Percentiles rank a stretch among this genome's conserved stretches.
Evolutionary conservation across 2,113 vertebrate species (phyloP).

Genomic region (Saimiri boliviensis): DNA sequence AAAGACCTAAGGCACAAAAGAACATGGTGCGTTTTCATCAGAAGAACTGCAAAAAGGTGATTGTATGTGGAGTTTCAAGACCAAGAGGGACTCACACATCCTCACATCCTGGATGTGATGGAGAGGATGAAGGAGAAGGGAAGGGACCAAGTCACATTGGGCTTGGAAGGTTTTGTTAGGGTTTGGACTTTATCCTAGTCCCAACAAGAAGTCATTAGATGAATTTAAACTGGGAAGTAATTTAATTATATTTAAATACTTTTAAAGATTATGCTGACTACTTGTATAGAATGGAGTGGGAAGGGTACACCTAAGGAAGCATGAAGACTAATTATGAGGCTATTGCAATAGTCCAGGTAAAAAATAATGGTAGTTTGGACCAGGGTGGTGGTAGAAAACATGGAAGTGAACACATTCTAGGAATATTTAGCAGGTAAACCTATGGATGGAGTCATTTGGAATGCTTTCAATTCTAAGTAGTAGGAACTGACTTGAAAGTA

Average conservation of each 20-base stretch:
- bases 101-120: not conserved
- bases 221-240: conserved; percentile 23
- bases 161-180: not conserved
- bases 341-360: not conserved
- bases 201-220: not conserved
- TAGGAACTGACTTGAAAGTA: conserved; percentile 3
- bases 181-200: not conserved
- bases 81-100: not conserved
- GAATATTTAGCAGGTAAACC: not conserved
- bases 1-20: not conserved
- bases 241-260: conserved; percentile 20
- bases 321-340: not conserved
- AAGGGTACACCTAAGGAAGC: not conserved
- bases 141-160: not conserved
- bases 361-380: not conserved
- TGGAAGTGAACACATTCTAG: not conserved
- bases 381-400: not conserved
- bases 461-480: not conserved
- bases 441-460: not conserved
- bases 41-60: not conserved
- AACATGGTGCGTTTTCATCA: not conserved
- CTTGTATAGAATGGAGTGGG: not conserved
- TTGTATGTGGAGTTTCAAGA: not conserved
- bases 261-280: not conserved
- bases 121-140: not conserved